Base-by-base conservation (phyloP, 2,888 invertebrate genomes). In the Leptopilina drosophilae region DNA sequence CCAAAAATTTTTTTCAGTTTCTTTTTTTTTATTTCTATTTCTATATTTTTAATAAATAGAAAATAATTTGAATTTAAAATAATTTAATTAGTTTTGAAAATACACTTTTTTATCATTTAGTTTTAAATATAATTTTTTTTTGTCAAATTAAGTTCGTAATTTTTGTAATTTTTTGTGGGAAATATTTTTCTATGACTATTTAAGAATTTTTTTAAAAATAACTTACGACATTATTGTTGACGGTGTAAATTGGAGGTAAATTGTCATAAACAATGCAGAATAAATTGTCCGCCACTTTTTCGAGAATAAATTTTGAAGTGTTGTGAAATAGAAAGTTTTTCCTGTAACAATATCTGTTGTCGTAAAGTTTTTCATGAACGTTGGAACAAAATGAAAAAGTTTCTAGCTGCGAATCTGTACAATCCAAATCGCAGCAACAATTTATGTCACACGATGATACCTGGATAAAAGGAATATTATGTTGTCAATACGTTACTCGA, bases 401-500 rank as follows among this genome's bases (percentile, higher is more conserved):
- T 79, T 91, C 88, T 80, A 93, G 92, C 85, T 96, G 95, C 77
- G 92, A 92, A 42, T 92, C 91, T 11, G 93, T 92, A 88, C 97
- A 97, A 86, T 97, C 96, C 69, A 87, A 88, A 90, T 97, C 97
- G 90, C 97, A 97, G 89, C 97, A 97, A 89, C 97, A 97, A 90
- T 96, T 96, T 77, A 96, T 93, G 91, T 97, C 96, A 92, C 97
- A 97, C 59, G 93, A 92, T 85, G 93, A 92, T 75, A 92, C 91
- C 95, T 95, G 85, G 79, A 92, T 49, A 11, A 49, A 49, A 49
- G 11, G 0, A 49, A 49, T 76, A 81, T 81, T 78, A 82, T 20
- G 20, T 33, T 7, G 33, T 33, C 33, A 33, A 33, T 33, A 33
- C 33, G 5, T 3, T 33, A 33, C 2, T 33, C 33, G 5, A 33